Base-by-base conservation (phyloP, 2,797 vertebrate species). In the Crocodylus rhombifer region DNA sequence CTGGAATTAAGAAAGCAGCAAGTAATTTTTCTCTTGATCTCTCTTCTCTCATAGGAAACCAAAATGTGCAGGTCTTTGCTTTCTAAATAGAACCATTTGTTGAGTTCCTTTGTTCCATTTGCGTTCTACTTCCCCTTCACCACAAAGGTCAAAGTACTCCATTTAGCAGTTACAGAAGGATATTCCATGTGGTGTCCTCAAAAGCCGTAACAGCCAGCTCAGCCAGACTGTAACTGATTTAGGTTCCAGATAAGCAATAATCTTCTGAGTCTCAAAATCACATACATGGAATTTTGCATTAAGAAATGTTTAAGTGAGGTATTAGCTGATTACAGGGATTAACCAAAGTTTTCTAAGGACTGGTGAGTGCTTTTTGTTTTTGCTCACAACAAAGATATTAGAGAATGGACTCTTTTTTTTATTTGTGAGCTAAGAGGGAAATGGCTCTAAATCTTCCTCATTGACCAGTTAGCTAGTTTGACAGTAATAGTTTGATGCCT, bases 261-360 rank as follows among this genome's bases (percentile, higher is more conserved):
- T 82, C 87, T 78, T 58, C 63, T n/a, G 30, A 74, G 14, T 93
- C 58, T 89, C 77, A 86, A 78, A 91, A 64, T n/a, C 78, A 51
- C 92, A 64, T 16, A 33, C 30, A 25, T 2, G 56, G 76, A 86
- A 17, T 13, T 51, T 51, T 88, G 14, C 69, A 51, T 71, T 80
- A 6, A 30, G 56, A 51, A 33, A 30, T 25, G 6, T 7, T 81
- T 84, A 9, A 17, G 11, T 77, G 74, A 89, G 69, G 58, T 80
- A 56, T 14, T 71, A 15, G 4, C 64, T 60, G 69, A 0, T 74
- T 82, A 25, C 21, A 21, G 33, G 25, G n/a, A 64, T 21, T 84
- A 65, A 58, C 90, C 23, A 14, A 79, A 77, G 4, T 64, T 0
- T 5, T 26, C n/a, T 21, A 57, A 80, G 90, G 63, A 36, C 57